Evolutionary conservation across 2,888 invertebrate genomes (phyloP).

Genomic region (Argyra leucocephala): DNA sequence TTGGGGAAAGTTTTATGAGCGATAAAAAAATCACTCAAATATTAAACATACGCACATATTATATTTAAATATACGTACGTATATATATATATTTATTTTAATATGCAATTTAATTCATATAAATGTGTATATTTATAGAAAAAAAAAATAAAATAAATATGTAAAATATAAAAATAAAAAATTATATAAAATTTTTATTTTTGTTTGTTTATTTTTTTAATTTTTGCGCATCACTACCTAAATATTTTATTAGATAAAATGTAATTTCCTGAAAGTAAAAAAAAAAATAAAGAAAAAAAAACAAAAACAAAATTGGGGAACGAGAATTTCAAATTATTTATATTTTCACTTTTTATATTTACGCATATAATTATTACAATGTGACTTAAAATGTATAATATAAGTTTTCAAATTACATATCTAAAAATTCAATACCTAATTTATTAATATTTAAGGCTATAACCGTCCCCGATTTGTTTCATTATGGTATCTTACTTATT

Average conservation of each 20-base stretch:
- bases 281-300: background rate
- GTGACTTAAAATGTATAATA: no score
- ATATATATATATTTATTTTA: background rate
- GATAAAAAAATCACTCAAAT: background rate
- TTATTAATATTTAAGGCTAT: no score
- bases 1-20: slow-evolving; percentile 4
- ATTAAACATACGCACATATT: background rate
- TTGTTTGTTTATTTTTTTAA: background rate
- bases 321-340: background rate
- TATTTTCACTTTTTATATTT: background rate
- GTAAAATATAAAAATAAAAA: background rate
- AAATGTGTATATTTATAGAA: background rate
- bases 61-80: background rate
- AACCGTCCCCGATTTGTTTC: no score
- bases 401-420: no score
- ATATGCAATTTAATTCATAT: background rate
- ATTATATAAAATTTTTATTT: background rate
- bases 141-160: background rate
- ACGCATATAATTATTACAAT: no score
- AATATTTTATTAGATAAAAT: slow-evolving; percentile 4
- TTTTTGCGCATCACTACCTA: slow-evolving; percentile 3
- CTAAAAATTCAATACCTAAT: no score
- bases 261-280: slow-evolving; percentile 1
- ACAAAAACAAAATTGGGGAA: background rate
- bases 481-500: no score